These are phyloP conservation scores for Lacanobia oleracea DNA, from an alignment of 2,888 invertebrate species.

Conservation along the genomic window DNA sequence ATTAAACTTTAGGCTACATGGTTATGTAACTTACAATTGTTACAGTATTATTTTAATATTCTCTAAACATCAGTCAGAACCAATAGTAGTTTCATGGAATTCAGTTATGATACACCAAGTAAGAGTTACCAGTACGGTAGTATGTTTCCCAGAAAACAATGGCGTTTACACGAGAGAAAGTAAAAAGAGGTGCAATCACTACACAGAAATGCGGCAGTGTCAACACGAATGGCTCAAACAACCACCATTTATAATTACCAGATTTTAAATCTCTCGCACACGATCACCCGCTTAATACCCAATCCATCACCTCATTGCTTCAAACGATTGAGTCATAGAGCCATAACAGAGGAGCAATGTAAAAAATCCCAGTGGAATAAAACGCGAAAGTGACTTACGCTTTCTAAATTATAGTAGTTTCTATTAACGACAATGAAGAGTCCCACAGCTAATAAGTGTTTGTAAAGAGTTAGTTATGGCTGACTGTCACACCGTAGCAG, in stretches of 20 bases:
- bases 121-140: neutral
- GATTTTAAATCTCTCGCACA: slow-evolving; percentile 4
- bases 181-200: neutral
- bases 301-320: slow-evolving; percentile 32
- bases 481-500: slow-evolving; percentile 58
- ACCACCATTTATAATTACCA: slow-evolving; percentile 22
- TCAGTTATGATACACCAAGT: neutral
- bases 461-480: slow-evolving; percentile 57
- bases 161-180: slow-evolving; percentile 3
- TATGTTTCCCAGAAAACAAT: neutral
- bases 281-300: neutral
- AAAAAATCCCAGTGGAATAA: slow-evolving; percentile 19
- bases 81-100: neutral
- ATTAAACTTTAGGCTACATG: neutral
- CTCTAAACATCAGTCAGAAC: neutral
- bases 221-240: slow-evolving; percentile 22
- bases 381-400: slow-evolving; percentile 54
- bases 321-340: neutral
- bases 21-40: too few species aligned
- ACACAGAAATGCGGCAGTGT: neutral
- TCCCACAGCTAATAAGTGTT: slow-evolving; percentile 71
- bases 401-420: slow-evolving; percentile 65
- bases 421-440: slow-evolving; percentile 64
- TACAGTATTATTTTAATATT: neutral
- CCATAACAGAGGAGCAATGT: slow-evolving; percentile 39